Evolutionary conservation across 2,113 vertebrate genomes (phyloP).

Genomic region (Mirounga angustirostris): DNA sequence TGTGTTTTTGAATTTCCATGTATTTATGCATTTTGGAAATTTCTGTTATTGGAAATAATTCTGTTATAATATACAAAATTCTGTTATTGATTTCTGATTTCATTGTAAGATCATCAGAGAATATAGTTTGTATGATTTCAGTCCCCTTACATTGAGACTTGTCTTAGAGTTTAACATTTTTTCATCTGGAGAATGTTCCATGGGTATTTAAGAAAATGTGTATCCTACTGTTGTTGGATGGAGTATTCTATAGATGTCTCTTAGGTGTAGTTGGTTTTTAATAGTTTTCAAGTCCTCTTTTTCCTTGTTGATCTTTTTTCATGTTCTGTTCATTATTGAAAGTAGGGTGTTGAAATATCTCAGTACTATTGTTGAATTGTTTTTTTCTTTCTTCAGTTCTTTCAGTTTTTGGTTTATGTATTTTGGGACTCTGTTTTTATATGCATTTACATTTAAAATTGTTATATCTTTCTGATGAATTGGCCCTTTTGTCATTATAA

Average conservation of each 20-base stretch:
- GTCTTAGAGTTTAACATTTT: neutral
- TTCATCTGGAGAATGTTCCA: neutral
- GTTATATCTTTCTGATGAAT: neutral
- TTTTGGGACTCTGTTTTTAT: neutral
- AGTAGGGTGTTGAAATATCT: neutral
- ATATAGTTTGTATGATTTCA: neutral
- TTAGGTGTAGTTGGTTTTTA: neutral
- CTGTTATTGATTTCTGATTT: neutral
- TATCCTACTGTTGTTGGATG: neutral
- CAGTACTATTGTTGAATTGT: neutral
- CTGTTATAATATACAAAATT: neutral
- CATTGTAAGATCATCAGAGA: neutral
- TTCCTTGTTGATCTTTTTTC: neutral
- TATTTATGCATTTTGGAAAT: conserved; percentile 28
- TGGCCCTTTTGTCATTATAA: neutral
- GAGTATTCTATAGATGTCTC: neutral
- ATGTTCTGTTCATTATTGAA: neutral
- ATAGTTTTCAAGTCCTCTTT: neutral
- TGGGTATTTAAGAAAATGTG: neutral
- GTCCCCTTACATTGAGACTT: neutral
- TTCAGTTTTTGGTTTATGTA: neutral
- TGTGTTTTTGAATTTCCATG: neutral
- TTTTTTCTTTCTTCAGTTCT: neutral
- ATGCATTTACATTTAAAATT: neutral
- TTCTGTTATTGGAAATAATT: neutral